phyloP scores from a whole-genome alignment of 2,797 vertebrate species.

The Eleutherodactylus coqui region DNA sequence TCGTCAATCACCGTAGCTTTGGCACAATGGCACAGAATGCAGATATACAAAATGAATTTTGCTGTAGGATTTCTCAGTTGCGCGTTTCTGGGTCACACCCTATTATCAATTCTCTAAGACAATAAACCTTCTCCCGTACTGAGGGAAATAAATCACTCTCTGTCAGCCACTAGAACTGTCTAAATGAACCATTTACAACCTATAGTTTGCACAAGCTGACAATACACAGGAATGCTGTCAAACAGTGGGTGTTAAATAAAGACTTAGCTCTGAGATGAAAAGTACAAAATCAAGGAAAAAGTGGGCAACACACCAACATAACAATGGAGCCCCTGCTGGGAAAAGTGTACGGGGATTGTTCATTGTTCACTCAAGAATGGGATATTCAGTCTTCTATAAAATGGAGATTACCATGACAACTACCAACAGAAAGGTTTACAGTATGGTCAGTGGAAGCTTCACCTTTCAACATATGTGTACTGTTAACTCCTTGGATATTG shows the following conservation, averaged over 20 bases:
- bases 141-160: conserved; percentile 26
- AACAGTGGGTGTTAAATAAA: conserved; percentile 25
- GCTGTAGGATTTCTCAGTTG: conserved; percentile 5
- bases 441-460: conserved; percentile 5
- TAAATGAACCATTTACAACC: conserved; percentile 30
- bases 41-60: conserved; percentile 2
- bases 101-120: conserved; percentile 21
- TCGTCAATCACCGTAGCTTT: conserved; percentile 13
- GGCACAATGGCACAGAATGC: conserved; percentile 12
- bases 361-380: conserved; percentile 5
- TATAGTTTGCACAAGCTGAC: neutral
- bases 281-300: conserved; percentile 30
- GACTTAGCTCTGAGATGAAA: conserved; percentile 16
- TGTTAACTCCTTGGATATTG: conserved; percentile 8
- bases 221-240: neutral
- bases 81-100: conserved; percentile 19
- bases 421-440: neutral
- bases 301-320: conserved; percentile 26
- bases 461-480: neutral
- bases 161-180: conserved; percentile 22
- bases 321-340: conserved; percentile 30
- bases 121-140: conserved; percentile 8
- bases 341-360: conserved; percentile 27
- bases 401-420: conserved; percentile 34
- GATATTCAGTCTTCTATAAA: neutral